Percentiles rank a stretch among this genome's conserved stretches.
phyloP scores from a whole-genome alignment of 2,888 invertebrate genomes.

The Drosophila ustulata region DNA sequence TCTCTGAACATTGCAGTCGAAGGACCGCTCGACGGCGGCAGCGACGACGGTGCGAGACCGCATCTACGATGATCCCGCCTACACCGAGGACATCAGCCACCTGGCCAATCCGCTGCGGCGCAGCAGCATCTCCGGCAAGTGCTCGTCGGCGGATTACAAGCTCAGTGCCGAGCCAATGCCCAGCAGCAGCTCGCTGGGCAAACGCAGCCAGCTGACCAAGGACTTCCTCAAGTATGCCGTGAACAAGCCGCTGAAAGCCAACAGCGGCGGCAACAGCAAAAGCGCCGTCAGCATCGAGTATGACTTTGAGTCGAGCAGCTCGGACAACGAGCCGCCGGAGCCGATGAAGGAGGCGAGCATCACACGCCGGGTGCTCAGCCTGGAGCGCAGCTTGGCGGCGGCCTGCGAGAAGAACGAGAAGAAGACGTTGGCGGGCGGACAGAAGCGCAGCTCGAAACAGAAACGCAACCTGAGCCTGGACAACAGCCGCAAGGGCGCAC shows the following conservation, averaged over 20 bases:
- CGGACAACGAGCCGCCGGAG: constrained; percentile 73
- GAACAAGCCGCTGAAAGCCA: constrained; percentile 61
- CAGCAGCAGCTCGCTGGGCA: constrained; percentile 73
- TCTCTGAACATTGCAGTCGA: constrained; percentile 69
- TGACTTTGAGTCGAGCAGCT: constrained; percentile 78
- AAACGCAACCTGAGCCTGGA: constrained; percentile 83
- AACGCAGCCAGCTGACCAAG: constrained; percentile 78
- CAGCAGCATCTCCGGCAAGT: constrained; percentile 61
- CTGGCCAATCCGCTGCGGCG: constrained; percentile 84
- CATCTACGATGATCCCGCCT: constrained; percentile 85
- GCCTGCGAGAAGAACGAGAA: constrained; percentile 62
- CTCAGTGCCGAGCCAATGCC: constrained; percentile 33
- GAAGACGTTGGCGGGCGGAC: constrained; percentile 44
- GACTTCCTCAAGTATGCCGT: constrained; percentile 78
- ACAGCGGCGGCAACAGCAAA: constrained; percentile 11
- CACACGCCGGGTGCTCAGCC: constrained; percentile 80
- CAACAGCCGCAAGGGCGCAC: constrained; percentile 62
- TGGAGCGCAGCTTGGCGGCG: constrained; percentile 75
- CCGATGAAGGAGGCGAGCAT: constrained; percentile 53
- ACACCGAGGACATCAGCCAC: constrained; percentile 85
- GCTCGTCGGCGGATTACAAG: constrained; percentile 47
- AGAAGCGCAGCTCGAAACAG: constrained; percentile 82
- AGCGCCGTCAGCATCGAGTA: constrained; percentile 37
- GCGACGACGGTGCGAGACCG: constrained; percentile 83
- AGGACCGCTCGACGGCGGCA: constrained; percentile 83